Evolutionary conservation across 2,888 invertebrate genomes (phyloP).

Genomic region (Dynastes grantii): DNA sequence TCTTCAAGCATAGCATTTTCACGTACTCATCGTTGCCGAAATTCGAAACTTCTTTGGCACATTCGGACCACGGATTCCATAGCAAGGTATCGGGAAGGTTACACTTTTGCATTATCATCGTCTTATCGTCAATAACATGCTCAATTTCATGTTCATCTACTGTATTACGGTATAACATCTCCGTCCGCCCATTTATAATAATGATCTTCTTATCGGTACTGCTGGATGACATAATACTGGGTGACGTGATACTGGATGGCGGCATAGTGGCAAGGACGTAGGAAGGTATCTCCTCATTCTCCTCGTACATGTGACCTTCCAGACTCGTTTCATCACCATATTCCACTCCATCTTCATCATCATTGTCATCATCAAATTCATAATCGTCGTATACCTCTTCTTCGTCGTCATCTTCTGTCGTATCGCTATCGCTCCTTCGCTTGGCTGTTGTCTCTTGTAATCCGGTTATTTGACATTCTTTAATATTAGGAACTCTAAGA

Average conservation of each 20-base stretch:
- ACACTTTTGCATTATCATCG: constrained; percentile 40
- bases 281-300: no score
- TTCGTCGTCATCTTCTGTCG: not conserved
- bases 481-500: constrained; percentile 45
- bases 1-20: constrained; percentile 49
- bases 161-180: constrained; percentile 39
- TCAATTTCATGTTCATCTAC: constrained; percentile 36
- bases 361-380: no score
- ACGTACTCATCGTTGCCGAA: constrained; percentile 38
- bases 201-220: not conserved
- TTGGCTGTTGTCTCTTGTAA: constrained; percentile 23
- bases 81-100: constrained; percentile 50
- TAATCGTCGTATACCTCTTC: not conserved
- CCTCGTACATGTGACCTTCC: no score
- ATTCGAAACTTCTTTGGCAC: constrained; percentile 32
- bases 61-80: constrained; percentile 50
- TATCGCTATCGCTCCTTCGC: constrained; percentile 1
- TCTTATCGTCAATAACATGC: constrained; percentile 31
- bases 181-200: constrained; percentile 4
- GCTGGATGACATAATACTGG: no score
- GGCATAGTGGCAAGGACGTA: no score
- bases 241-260: no score
- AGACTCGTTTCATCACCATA: no score
- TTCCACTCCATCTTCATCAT: no score
- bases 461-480: constrained; percentile 45